Conservation (phyloP, 1,140 invertebrate species). For the Caenorhabditis inopinata region DNA sequence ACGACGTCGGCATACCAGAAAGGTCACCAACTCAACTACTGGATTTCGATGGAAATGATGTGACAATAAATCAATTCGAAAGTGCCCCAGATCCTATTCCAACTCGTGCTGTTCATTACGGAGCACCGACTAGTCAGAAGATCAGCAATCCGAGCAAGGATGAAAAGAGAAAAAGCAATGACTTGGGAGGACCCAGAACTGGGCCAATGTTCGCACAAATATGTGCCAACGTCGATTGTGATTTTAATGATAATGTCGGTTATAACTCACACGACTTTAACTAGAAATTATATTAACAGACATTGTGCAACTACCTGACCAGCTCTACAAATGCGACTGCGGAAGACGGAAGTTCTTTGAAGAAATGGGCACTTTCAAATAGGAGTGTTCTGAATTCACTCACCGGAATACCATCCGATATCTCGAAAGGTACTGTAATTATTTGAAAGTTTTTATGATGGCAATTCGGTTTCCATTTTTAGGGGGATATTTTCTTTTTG, state of each 20-base stretch:
- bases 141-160: not conserved
- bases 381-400: slow-evolving; percentile 44
- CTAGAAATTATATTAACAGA: slow-evolving; percentile 33
- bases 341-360: not conserved
- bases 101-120: slow-evolving; percentile 29
- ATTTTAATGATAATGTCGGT: slow-evolving; percentile 45
- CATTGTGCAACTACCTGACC: slow-evolving; percentile 46
- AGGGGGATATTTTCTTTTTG: slow-evolving; percentile 47
- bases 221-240: slow-evolving; percentile 47
- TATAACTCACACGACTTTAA: not conserved
- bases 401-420: slow-evolving; percentile 49
- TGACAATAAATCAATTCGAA: slow-evolving; percentile 23
- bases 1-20: not conserved
- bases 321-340: slow-evolving; percentile 24
- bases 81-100: slow-evolving; percentile 13
- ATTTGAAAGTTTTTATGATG: not conserved
- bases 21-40: not conserved
- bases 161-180: slow-evolving; percentile 26
- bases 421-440: slow-evolving; percentile 14
- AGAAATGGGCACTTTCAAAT: slow-evolving; percentile 34
- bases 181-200: slow-evolving; percentile 15
- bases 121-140: slow-evolving; percentile 10
- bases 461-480: not conserved
- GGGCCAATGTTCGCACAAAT: slow-evolving; percentile 38
- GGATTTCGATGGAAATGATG: slow-evolving; percentile 27